These are phyloP conservation scores for Aproaerema taeniolella DNA, from an alignment of 2,888 invertebrate species.

Conservation along the genomic window DNA sequence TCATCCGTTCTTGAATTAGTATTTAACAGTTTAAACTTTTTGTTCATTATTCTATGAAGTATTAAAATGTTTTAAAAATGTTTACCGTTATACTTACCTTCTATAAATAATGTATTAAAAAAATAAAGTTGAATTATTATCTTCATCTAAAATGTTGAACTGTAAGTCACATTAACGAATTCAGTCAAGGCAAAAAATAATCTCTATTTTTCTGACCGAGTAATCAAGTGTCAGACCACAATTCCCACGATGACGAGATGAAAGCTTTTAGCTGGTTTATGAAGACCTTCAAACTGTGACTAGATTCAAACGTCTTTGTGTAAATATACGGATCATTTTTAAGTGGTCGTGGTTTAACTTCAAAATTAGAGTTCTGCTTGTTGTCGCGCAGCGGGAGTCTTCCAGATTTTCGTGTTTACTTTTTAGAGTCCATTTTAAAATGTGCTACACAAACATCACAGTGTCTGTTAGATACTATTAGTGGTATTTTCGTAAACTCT, in stretches of 20 bases:
- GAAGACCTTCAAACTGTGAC: constrained; percentile 7
- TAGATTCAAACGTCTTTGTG: neutral
- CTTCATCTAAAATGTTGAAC: neutral
- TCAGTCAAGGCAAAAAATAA: constrained; percentile 16
- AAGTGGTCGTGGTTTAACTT: constrained; percentile 1
- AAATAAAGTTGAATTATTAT: too few species aligned
- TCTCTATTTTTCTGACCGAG: constrained; percentile 15
- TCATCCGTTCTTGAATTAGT: too few species aligned
- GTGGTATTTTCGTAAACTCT: too few species aligned
- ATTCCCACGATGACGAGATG: constrained; percentile 21
- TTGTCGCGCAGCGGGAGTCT: constrained; percentile 42
- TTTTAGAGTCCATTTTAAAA: constrained; percentile 15
- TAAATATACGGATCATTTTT: neutral
- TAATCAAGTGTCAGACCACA: constrained; percentile 13
- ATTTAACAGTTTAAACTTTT: too few species aligned
- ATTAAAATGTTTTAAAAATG: too few species aligned
- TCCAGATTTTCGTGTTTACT: constrained; percentile 28
- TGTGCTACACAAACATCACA: too few species aligned
- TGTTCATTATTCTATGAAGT: too few species aligned
- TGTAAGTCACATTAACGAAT: constrained; percentile 15
- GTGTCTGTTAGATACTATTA: too few species aligned
- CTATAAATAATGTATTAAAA: too few species aligned
- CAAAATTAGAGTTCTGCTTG: constrained; percentile 25
- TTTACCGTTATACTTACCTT: too few species aligned
- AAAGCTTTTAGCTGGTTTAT: constrained; percentile 13